phyloP scores from a whole-genome alignment of 2,797 vertebrate genomes.

The Scolopax rusticola region DNA sequence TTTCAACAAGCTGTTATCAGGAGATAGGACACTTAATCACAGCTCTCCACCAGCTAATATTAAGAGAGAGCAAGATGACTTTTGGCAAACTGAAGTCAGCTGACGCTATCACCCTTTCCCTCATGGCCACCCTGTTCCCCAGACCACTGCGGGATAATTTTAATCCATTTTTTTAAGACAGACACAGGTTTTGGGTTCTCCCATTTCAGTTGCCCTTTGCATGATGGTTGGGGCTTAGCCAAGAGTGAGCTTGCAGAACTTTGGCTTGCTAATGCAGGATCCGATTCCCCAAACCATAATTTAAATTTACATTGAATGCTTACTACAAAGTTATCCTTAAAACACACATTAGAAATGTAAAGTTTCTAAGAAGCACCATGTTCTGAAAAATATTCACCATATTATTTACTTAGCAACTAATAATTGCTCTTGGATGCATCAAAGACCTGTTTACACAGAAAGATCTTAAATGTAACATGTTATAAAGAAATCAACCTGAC shows the following conservation, averaged over 20 bases:
- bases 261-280: not conserved
- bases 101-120: not conserved
- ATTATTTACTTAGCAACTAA: not conserved
- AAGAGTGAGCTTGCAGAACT: not conserved
- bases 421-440: not conserved
- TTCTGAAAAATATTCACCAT: not conserved
- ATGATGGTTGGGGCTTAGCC: not conserved
- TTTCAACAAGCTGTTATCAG: not conserved
- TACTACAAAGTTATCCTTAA: not conserved
- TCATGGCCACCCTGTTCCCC: not conserved
- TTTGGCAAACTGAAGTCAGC: not conserved
- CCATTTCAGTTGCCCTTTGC: not conserved
- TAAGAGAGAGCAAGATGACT: not conserved
- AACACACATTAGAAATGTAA: not conserved
- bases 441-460: not conserved
- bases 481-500: not conserved
- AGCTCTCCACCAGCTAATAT: conserved; percentile 4
- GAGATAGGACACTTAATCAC: conserved; percentile 16
- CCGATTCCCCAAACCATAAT: not conserved
- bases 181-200: not conserved
- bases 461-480: not conserved
- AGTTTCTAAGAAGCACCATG: not conserved
- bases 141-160: not conserved
- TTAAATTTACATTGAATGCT: not conserved
- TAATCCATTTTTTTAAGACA: not conserved